These are phyloP conservation scores for Hermetia illucens DNA, from an alignment of 1,140 invertebrate species.

Conservation along the genomic window DNA sequence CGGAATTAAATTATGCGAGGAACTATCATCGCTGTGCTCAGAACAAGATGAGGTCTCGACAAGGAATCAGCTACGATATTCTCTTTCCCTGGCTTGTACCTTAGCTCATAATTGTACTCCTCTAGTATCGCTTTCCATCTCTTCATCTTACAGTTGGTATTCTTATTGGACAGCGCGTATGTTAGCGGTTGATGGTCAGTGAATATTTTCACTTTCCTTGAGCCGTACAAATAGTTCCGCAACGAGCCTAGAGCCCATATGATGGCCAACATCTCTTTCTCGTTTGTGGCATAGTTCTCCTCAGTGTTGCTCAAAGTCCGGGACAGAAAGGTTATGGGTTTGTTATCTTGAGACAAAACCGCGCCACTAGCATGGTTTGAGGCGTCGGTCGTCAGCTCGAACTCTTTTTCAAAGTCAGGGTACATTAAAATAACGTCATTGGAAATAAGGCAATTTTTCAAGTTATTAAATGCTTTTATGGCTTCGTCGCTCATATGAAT, in stretches of 20 bases:
- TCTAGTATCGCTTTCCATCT: too few relatives aligned
- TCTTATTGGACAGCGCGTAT: too few relatives aligned
- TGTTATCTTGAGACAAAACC: conserved; percentile 19
- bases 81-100: too few relatives aligned
- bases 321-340: conserved; percentile 8
- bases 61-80: too few relatives aligned
- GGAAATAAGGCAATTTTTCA: conserved; percentile 26
- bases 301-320: conserved; percentile 26
- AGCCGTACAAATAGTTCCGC: conserved; percentile 15
- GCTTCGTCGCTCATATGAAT: conserved; percentile 4
- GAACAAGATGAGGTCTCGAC: too few relatives aligned
- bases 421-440: conserved; percentile 25
- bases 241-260: conserved; percentile 28
- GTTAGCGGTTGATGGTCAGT: conserved; percentile 24
- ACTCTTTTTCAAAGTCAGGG: conserved; percentile 18
- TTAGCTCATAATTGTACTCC: too few relatives aligned
- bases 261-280: conserved; percentile 17
- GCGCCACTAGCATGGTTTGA: conserved; percentile 16
- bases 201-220: conserved; percentile 12
- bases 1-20: too few relatives aligned
- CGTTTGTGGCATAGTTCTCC: conserved; percentile 13
- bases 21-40: too few relatives aligned
- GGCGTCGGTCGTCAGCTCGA: conserved; percentile 19
- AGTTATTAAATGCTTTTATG: conserved; percentile 21
- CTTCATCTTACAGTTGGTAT: too few relatives aligned